phyloP scores from a whole-genome alignment of 1,140 invertebrate species.

The Drosophila repleta region DNA sequence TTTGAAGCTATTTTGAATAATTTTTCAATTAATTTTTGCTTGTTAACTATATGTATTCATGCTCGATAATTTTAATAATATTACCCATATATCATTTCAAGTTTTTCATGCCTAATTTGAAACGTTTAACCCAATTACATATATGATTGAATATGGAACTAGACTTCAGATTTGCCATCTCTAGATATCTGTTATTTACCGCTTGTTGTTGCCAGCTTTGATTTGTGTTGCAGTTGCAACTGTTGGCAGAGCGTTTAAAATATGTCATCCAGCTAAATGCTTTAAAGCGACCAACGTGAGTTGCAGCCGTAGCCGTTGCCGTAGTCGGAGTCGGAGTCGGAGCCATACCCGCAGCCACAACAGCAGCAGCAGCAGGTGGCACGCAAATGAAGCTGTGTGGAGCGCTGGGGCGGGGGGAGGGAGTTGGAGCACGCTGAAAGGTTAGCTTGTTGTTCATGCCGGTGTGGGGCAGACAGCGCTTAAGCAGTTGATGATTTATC shows the following conservation, averaged over 20 bases:
- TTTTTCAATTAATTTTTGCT: too few relatives aligned
- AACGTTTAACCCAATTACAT: too few relatives aligned
- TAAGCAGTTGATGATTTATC: slow-evolving; percentile 81
- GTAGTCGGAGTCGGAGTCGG: slow-evolving; percentile 24
- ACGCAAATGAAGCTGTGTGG: slow-evolving; percentile 30
- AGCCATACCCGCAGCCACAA: background rate
- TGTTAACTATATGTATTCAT: too few relatives aligned
- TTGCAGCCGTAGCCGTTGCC: slow-evolving; percentile 13
- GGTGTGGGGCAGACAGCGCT: slow-evolving; percentile 55
- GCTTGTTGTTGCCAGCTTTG: slow-evolving; percentile 48
- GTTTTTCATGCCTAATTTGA: too few relatives aligned
- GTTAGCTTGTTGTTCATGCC: slow-evolving; percentile 27
- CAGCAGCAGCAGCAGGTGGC: slow-evolving; percentile 37
- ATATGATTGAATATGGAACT: background rate
- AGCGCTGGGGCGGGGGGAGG: background rate
- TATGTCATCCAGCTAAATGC: slow-evolving; percentile 79
- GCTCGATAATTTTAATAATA: too few relatives aligned
- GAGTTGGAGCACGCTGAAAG: slow-evolving; percentile 1
- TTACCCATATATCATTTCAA: too few relatives aligned
- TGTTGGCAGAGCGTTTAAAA: slow-evolving; percentile 75
- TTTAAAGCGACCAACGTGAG: slow-evolving; percentile 73
- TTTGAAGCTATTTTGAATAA: too few relatives aligned
- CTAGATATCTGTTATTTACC: slow-evolving; percentile 25
- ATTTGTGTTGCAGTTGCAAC: slow-evolving; percentile 74
- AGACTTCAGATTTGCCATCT: slow-evolving; percentile 2